Evolutionary conservation across 2,797 vertebrate genomes (phyloP).

Genomic region (Coranthus polyacanthus): DNA sequence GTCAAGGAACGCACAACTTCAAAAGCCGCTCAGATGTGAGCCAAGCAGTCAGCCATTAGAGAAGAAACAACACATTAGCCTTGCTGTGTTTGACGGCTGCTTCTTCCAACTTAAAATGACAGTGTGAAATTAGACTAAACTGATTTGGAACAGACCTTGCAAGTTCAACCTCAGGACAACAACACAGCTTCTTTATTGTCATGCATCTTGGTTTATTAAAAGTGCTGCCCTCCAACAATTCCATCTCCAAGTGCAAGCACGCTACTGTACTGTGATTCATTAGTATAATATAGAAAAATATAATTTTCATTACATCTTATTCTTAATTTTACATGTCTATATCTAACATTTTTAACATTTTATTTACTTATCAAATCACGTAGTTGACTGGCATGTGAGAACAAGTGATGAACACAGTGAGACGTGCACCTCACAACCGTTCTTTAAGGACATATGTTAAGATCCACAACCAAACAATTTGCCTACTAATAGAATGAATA

Average conservation of each 20-base stretch:
- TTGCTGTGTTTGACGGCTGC: slow-evolving; percentile 62
- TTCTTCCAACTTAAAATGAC: slow-evolving; percentile 53
- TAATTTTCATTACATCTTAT: no score
- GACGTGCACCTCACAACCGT: no score
- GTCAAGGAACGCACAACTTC: slow-evolving; percentile 57
- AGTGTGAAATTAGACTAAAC: slow-evolving; percentile 66
- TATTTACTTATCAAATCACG: no score
- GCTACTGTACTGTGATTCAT: neutral
- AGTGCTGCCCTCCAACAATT: neutral
- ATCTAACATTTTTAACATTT: no score
- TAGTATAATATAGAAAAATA: no score
- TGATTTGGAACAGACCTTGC: slow-evolving; percentile 39
- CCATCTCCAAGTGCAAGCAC: neutral
- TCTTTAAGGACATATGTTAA: no score
- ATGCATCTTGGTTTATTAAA: slow-evolving; percentile 3
- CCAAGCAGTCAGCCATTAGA: slow-evolving; percentile 60
- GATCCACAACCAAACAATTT: no score
- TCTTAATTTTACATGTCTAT: no score
- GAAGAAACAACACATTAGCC: slow-evolving; percentile 64
- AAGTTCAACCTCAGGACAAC: slow-evolving; percentile 55
- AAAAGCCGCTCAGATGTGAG: slow-evolving; percentile 60
- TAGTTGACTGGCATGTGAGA: no score
- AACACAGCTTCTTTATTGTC: slow-evolving; percentile 8
- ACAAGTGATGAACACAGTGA: no score
- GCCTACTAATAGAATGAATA: no score